Conservation (phyloP, 2,797 vertebrate genomes). For the Hydrophis major region DNA sequence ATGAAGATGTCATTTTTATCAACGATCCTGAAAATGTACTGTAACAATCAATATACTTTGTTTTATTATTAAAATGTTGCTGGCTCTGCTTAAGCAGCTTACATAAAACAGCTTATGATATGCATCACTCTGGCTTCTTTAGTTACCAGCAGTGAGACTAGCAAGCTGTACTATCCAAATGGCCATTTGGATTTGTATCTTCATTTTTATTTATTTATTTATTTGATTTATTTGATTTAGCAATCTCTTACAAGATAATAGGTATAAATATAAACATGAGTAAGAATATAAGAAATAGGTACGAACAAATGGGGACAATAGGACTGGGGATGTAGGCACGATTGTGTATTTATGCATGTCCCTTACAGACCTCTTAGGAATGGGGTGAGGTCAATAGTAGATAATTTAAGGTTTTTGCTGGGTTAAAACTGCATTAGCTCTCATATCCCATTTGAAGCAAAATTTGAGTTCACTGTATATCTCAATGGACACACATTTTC, state of each 20-base stretch:
- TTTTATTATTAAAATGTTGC: neutral
- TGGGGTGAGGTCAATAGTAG: too few relatives aligned
- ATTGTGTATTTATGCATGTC: too few relatives aligned
- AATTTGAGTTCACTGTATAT: conserved; percentile 56
- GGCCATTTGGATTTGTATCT: neutral
- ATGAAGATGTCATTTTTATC: neutral
- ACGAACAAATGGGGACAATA: too few relatives aligned
- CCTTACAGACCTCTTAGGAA: too few relatives aligned
- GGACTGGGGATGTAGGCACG: too few relatives aligned
- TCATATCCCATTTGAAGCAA: conserved; percentile 58
- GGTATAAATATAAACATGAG: too few relatives aligned
- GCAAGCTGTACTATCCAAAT: neutral
- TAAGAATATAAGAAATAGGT: too few relatives aligned
- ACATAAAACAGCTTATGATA: neutral
- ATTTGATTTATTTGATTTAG: too few relatives aligned
- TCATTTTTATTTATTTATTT: neutral
- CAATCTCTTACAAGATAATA: too few relatives aligned
- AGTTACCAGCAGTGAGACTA: neutral
- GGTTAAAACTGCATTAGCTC: conserved; percentile 8
- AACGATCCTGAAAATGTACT: neutral
- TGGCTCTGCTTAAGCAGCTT: neutral
- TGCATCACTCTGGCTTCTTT: neutral
- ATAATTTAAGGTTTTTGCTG: neutral
- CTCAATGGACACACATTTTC: conserved; percentile 58
- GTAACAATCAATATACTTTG: too few relatives aligned